Conservation (phyloP, 1,140 invertebrate species). For the Lasioglossum baleicum region DNA sequence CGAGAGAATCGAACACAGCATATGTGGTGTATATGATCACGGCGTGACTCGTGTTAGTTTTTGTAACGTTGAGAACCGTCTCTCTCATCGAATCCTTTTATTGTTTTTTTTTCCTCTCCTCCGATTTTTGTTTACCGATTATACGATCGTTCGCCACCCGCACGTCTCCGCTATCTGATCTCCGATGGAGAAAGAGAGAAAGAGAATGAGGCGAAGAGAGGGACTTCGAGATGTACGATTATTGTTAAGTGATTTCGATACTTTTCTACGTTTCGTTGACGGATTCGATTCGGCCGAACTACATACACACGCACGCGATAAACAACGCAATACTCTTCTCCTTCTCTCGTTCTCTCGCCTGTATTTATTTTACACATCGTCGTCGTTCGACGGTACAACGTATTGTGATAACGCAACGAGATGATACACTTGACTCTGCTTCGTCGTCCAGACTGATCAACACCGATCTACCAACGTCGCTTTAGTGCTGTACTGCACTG, state of each 20-base stretch:
- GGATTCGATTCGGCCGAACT: too few relatives aligned
- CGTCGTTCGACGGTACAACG: slow-evolving; percentile 44
- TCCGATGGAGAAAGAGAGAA: slow-evolving; percentile 45
- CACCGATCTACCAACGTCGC: slow-evolving; percentile 46
- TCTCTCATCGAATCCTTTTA: not conserved
- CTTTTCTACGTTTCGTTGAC: not conserved
- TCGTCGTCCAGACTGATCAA: slow-evolving; percentile 61
- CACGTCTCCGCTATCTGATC: slow-evolving; percentile 48
- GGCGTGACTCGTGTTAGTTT: not conserved
- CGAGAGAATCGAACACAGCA: not conserved
- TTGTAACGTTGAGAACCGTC: not conserved
- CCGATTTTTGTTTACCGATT: slow-evolving; percentile 13
- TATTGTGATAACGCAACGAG: slow-evolving; percentile 61
- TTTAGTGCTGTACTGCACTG: slow-evolving; percentile 44
- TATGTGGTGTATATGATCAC: not conserved
- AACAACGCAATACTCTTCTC: not conserved
- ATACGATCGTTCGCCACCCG: slow-evolving; percentile 32
- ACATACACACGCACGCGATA: not conserved
- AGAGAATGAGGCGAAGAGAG: slow-evolving; percentile 34
- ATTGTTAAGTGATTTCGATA: slow-evolving; percentile 4
- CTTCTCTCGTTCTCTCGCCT: slow-evolving; percentile 27
- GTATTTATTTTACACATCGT: slow-evolving; percentile 53
- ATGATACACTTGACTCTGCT: slow-evolving; percentile 48
- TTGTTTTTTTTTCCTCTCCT: not conserved
- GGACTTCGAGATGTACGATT: not conserved